These are phyloP conservation scores for Remorina albescens DNA, from an alignment of 2,797 vertebrate genomes.

Conservation along the genomic window DNA sequence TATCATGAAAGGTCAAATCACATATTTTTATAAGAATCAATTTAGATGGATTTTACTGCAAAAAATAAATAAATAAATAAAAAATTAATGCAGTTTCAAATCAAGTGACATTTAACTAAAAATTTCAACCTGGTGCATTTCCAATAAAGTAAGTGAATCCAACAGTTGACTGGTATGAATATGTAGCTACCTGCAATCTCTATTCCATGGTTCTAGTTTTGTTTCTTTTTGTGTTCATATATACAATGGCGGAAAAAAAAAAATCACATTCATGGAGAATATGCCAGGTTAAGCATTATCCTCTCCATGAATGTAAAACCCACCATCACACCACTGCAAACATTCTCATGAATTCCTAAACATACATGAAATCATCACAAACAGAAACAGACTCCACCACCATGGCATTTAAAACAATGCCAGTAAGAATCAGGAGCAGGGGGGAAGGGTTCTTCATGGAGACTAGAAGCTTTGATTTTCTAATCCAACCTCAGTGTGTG, in stretches of 20 bases:
- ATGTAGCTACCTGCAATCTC: not conserved
- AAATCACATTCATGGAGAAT: not conserved
- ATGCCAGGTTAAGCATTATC: not conserved
- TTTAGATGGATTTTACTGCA: not conserved
- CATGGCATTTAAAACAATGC: slow-evolving; percentile 9
- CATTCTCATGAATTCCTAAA: not conserved
- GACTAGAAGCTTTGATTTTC: slow-evolving; percentile 15
- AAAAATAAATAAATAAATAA: not conserved
- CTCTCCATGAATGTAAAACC: not conserved
- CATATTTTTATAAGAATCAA: too few relatives aligned
- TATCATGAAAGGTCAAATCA: not conserved
- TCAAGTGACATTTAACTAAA: not conserved
- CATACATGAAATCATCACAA: not conserved
- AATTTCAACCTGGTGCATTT: not conserved
- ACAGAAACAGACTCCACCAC: not conserved
- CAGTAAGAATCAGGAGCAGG: slow-evolving; percentile 4
- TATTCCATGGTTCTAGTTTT: not conserved
- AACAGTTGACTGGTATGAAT: not conserved
- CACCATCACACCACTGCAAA: not conserved
- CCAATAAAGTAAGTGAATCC: not conserved
- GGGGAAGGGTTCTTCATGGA: slow-evolving; percentile 13
- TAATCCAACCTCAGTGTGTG: slow-evolving; percentile 18
- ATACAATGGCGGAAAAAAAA: not conserved
- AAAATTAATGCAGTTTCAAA: not conserved
- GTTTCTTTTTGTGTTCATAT: too few relatives aligned